Base-by-base conservation (phyloP, 2,797 vertebrate genomes). In the Aselliscus stoliczkanus region DNA sequence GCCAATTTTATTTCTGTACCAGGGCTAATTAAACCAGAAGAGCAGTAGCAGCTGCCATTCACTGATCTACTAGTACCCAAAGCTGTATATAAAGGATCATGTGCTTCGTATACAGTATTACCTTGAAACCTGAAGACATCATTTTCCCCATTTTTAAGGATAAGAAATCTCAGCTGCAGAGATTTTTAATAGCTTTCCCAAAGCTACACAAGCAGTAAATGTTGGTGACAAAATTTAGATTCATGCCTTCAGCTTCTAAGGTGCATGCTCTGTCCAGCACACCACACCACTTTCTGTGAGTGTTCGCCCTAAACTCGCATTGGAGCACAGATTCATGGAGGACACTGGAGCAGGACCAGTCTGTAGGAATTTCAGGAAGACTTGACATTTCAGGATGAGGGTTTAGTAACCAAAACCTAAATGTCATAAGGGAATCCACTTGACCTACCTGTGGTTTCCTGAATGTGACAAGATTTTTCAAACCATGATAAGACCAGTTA, bases 121-220 rank as follows among this genome's bases (percentile, higher is more conserved):
- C 27, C n/a, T 44, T 76, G 27, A 95, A 86, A 84, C 7, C 13
- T 12, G 20, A 95, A 92, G 29, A 34, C 3, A 77, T 86, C 21
- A 34, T 47, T 94, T 90, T 85, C 39, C n/a, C 85, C 27, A 39
- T 72, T 93, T 95, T 90, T 83, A 95, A 76, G 42, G 31, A 52
- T 88, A 76, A 90, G 25, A 95, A 92, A 50, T 75, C 7, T 94
- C 47, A 81, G 14, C 14, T 27, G 25, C 11, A 21, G 39, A 69
- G 44, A 95, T 50, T 76, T 84, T 44, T 70, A 60, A 29, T 31
- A 77, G 15, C 50, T 94, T 79, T 6, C 0, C 11, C 47, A 21
- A 87, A 64, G 29, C 37, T 62, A n/a, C 9, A 27, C 25, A 56
- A 69, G 44, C 2, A 47, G 20, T 54, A 69, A 69, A 69, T 88